A percentile compares a stretch with the other conserved stretches of the same genome.
Evolutionary conservation across 2,888 invertebrate genomes (phyloP).

Genomic region (Chydorus sphaericus): DNA sequence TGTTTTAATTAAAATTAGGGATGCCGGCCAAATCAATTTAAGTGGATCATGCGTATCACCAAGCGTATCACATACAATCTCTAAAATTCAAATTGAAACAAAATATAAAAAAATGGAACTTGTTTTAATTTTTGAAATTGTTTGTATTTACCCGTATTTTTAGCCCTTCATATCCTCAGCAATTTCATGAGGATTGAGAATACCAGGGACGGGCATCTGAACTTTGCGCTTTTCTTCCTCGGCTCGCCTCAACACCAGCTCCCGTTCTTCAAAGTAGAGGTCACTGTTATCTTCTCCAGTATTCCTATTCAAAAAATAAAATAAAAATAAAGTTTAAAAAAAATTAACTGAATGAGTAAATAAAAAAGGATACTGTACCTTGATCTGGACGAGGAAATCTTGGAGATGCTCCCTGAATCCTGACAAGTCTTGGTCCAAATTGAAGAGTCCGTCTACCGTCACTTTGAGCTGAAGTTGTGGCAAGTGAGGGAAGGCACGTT

Average conservation of each 20-base stretch:
- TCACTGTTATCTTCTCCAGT: slow-evolving; percentile 97
- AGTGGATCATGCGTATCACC: no score
- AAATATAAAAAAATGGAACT: no score
- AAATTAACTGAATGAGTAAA: not conserved
- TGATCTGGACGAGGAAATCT: slow-evolving; percentile 98
- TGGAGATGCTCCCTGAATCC: slow-evolving; percentile 97
- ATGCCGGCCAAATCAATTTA: no score
- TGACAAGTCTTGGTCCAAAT: slow-evolving; percentile 88
- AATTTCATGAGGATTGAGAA: slow-evolving; percentile 87
- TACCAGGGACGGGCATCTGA: slow-evolving; percentile 89
- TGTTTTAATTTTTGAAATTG: no score
- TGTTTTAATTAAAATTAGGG: no score
- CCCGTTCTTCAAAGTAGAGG: slow-evolving; percentile 91
- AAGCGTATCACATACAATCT: no score
- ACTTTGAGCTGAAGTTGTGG: slow-evolving; percentile 95
- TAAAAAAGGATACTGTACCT: slow-evolving; percentile 47
- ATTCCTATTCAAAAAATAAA: slow-evolving; percentile 54
- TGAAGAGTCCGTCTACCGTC: slow-evolving; percentile 93
- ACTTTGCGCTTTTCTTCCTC: slow-evolving; percentile 86
- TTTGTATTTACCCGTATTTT: no score
- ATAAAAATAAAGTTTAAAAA: slow-evolving; percentile 11
- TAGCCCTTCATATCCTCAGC: slow-evolving; percentile 78
- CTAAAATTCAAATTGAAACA: no score
- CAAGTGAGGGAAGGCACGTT: slow-evolving; percentile 90
- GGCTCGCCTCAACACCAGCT: slow-evolving; percentile 70